phyloP scores from a whole-genome alignment of 2,113 vertebrate genomes.

The Rattus norvegicus region GRCr8 NC_086022.1:42133001-42133500 shows the following conservation, averaged over 20 bases:
- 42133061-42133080: not conserved
- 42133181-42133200: slow-evolving; percentile 33
- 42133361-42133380: not conserved
- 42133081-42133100: slow-evolving; percentile 16
- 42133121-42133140: slow-evolving; percentile 1
- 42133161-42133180: slow-evolving; percentile 58
- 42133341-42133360: slow-evolving; percentile 8
- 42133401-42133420: not conserved
- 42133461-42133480: not conserved
- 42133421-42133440: not conserved
- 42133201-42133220: slow-evolving; percentile 67
- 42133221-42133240: slow-evolving; percentile 65
- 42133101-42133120: not conserved
- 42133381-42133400: not conserved
- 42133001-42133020: not conserved
- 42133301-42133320: slow-evolving; percentile 31
- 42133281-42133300: slow-evolving; percentile 54
- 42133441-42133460: not conserved
- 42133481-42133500: not conserved
- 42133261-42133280: slow-evolving; percentile 44
- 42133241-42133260: slow-evolving; percentile 52
- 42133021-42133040: slow-evolving; percentile 15
- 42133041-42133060: not conserved
- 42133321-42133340: slow-evolving; percentile 24
- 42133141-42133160: slow-evolving; percentile 18